Percentiles rank a stretch among this genome's conserved stretches.
Evolutionary conservation across 2,888 invertebrate genomes (phyloP).

Genomic region (Leucania comma): DNA sequence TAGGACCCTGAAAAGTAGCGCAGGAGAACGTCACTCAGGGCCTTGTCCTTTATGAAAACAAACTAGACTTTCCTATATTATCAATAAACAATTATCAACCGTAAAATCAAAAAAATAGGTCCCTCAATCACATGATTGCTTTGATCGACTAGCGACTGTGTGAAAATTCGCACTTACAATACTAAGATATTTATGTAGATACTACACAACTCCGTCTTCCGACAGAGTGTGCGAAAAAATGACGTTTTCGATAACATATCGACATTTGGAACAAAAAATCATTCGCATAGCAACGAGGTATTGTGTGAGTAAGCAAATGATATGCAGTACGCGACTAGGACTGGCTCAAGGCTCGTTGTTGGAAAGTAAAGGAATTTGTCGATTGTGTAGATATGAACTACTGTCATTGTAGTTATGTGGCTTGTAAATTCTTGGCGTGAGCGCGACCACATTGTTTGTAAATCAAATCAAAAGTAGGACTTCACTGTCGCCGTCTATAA

Average conservation of each 20-base stretch:
- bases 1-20: too few relatives aligned
- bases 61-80: too few relatives aligned
- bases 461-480: too few relatives aligned
- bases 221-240: constrained; percentile 18
- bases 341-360: constrained; percentile 33
- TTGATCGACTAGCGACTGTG: background rate
- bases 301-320: constrained; percentile 43
- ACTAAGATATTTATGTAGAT: background rate
- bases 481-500: too few relatives aligned
- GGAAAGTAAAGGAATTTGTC: constrained; percentile 47
- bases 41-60: background rate
- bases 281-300: constrained; percentile 12
- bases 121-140: background rate
- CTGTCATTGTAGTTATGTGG: background rate
- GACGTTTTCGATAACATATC: constrained; percentile 22
- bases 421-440: background rate
- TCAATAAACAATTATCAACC: too few relatives aligned
- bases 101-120: background rate
- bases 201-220: constrained; percentile 16
- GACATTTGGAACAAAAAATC: constrained; percentile 32
- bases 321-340: constrained; percentile 13
- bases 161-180: constrained; percentile 32
- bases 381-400: background rate
- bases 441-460: background rate
- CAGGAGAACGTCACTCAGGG: background rate